Conservation (phyloP, 37 sponge, comb jelly and placozoan genomes). For the Aplysina aerophoba region DNA sequence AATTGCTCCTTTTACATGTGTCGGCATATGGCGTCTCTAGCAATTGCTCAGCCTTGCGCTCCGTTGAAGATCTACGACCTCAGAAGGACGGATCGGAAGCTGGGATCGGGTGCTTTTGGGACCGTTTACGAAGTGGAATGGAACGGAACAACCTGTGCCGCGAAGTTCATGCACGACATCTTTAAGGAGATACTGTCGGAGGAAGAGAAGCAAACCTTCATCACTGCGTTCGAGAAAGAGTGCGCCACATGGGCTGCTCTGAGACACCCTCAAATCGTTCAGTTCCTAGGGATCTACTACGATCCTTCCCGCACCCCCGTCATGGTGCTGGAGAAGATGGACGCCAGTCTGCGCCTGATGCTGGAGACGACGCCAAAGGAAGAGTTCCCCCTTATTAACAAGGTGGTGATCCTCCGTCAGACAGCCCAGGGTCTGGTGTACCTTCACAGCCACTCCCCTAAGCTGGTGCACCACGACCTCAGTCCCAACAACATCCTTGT, state of each 20-base stretch:
- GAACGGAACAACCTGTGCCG: neutral
- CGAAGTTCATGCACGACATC: neutral
- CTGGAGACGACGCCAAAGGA: neutral
- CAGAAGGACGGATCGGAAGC: too few species aligned
- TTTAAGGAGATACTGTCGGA: neutral
- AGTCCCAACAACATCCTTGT: neutral
- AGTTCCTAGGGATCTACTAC: neutral
- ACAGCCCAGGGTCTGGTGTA: neutral
- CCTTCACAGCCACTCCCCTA: neutral
- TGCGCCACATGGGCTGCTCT: neutral
- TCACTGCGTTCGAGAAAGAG: neutral
- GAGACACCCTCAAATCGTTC: neutral
- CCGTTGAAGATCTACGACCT: too few species aligned
- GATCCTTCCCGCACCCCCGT: neutral
- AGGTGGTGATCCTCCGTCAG: neutral
- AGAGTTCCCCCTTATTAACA: neutral
- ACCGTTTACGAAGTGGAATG: neutral
- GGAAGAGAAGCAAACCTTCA: neutral
- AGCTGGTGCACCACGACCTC: neutral
- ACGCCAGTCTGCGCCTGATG: neutral
- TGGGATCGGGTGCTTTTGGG: neutral
- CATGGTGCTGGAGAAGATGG: slow-evolving; percentile 12
- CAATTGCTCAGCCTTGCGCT: too few species aligned
- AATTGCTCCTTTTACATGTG: too few species aligned
- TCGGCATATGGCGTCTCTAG: too few species aligned